phyloP scores from a whole-genome alignment of 1,140 invertebrate species.

The Ylistrum balloti region DNA sequence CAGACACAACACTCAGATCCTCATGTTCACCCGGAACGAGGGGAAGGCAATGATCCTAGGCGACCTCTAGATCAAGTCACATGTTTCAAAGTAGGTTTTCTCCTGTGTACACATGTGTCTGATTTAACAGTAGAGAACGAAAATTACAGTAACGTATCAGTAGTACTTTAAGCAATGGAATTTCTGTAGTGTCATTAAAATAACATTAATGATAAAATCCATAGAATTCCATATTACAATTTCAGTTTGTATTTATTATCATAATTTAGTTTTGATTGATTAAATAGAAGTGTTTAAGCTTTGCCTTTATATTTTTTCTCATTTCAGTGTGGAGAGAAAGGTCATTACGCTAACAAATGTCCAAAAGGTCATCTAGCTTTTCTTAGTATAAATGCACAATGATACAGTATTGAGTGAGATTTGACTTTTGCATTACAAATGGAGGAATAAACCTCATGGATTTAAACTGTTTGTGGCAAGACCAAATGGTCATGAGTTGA shows the following conservation, averaged over 20 bases:
- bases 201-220: constrained; percentile 91
- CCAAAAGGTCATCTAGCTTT: constrained; percentile 98
- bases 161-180: too few species aligned
- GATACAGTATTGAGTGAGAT: not conserved
- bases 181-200: too few species aligned
- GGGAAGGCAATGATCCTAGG: constrained; percentile 53
- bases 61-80: constrained; percentile 95
- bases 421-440: not conserved
- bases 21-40: not conserved
- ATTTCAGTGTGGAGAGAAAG: constrained; percentile 96
- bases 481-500: too few species aligned
- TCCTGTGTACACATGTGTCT: not conserved
- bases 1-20: not conserved
- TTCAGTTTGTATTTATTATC: too few species aligned
- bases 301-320: constrained; percentile 61
- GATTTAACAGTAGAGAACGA: too few species aligned
- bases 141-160: too few species aligned
- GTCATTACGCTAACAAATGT: constrained; percentile 99
- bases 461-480: too few species aligned
- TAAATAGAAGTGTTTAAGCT: too few species aligned
- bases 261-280: too few species aligned
- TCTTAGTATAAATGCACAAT: constrained; percentile 82
- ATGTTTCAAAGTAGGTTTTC: constrained; percentile 92
- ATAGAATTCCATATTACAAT: not conserved
- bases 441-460: not conserved